Base-by-base conservation (phyloP, 2,888 invertebrate species). In the Proisotoma minuta region DNA sequence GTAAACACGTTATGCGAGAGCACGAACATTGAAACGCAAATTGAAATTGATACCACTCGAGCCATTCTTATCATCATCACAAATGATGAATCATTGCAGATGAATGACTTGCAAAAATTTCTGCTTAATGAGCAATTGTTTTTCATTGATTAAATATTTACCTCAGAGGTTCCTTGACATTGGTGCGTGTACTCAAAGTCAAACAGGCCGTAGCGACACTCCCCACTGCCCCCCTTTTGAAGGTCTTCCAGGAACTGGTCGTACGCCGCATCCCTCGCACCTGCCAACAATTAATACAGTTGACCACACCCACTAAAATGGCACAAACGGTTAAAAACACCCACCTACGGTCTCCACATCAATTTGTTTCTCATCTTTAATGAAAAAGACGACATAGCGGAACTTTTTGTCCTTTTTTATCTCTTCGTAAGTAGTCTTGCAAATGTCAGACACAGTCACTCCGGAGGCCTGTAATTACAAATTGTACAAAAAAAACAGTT, bases 171-270 rank as follows among this genome's bases (percentile, higher is more conserved):
- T 78, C 95, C 95, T 81, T 95, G 94, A 79, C 92, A 93, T 80
- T 93, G 92, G 81, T 95, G 93, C 82, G 92, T 92, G 82, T 96
- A 98, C 82, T 96, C 94, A 78, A 97, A 97, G 81, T 99, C 98
- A 80, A 91, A 98, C 58, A 94, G 86, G 70, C 96, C 97, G 81
- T 98, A 99, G 82, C 98, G 92, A 83, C 98, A 99, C 81, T 98
- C 96, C 58, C 89, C 90, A 69, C 88, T 87, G 74, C 94, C 95
- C 63, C 89, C 92, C 78, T 84, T 83, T 81, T 97, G 91, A 78
- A 99, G 83, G 78, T 96, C 91, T 77, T 89, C 87, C 75, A 97
- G 85, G 84, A 98, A 98, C 78, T 88, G 86, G 76, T 95, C 92
- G 80, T 97, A 99, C 77, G 90, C 88, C 60, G 91, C 89, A 78